phyloP scores from a whole-genome alignment of 2,888 invertebrate genomes.

The Deilephila porcellus region DNA sequence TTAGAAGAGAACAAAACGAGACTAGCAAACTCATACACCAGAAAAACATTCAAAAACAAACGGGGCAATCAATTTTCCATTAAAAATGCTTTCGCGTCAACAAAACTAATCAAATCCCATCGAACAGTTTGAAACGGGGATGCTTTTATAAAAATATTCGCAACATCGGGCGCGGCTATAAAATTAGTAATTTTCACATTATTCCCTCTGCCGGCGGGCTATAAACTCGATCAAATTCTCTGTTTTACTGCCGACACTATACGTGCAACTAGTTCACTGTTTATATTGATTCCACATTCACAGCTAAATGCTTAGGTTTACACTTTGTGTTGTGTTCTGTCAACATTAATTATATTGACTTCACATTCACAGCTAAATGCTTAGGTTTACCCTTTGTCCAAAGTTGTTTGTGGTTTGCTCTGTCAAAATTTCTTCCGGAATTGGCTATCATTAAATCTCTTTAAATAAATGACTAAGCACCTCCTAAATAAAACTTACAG shows the following conservation, averaged over 20 bases:
- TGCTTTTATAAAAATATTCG: conserved; percentile 33
- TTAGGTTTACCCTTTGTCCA: background rate
- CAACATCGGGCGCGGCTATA: conserved; percentile 36
- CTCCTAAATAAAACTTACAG: no score
- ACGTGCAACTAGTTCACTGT: conserved; percentile 42
- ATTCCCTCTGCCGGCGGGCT: conserved; percentile 34
- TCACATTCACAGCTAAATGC: background rate
- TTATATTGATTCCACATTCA: background rate
- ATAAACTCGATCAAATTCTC: conserved; percentile 58
- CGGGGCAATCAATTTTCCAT: background rate
- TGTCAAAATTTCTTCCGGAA: no score
- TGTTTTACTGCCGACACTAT: conserved; percentile 51
- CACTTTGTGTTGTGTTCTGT: background rate
- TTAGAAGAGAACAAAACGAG: background rate
- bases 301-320: background rate
- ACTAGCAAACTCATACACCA: background rate
- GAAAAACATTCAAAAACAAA: background rate
- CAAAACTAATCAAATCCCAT: conserved; percentile 44
- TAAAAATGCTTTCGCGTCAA: conserved; percentile 11
- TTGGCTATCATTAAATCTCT: no score
- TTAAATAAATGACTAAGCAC: no score
- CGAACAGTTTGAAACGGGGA: conserved; percentile 39
- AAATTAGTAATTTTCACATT: conserved; percentile 46
- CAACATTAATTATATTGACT: background rate
- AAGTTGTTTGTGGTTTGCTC: background rate